Conservation (phyloP, 2,797 vertebrate species). For the Peromyscus eremicus region DNA sequence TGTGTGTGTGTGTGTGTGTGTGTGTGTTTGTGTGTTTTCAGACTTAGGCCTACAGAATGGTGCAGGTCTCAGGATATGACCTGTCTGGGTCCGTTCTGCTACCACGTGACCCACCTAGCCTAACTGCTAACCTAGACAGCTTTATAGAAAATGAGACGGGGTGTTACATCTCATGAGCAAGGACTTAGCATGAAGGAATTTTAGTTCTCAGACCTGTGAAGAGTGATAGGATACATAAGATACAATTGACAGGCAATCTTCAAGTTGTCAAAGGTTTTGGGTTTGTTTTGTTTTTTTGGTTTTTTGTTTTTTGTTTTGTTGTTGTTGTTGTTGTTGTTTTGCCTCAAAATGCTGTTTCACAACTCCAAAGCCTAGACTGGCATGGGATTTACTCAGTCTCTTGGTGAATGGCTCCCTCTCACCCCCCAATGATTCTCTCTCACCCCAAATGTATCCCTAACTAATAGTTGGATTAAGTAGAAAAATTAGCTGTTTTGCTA, state of each 20-base stretch:
- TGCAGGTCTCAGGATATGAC: neutral
- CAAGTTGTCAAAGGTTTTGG: neutral
- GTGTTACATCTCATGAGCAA: slow-evolving; percentile 16
- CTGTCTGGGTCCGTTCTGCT: neutral
- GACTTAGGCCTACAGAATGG: neutral
- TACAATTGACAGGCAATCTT: neutral
- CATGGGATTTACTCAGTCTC: neutral
- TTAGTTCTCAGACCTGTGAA: slow-evolving; percentile 2
- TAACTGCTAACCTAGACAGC: slow-evolving; percentile 3
- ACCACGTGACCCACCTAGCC: neutral
- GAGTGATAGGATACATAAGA: slow-evolving; percentile 7
- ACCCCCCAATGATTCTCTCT: neutral
- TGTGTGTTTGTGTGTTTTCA: neutral
- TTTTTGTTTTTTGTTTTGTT: too few relatives aligned
- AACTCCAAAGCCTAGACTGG: neutral
- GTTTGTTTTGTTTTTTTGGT: too few relatives aligned
- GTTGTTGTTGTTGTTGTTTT: neutral
- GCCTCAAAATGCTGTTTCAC: neutral
- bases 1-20: neutral
- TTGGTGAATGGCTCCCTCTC: neutral
- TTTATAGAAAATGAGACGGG: neutral
- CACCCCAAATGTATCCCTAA: neutral
- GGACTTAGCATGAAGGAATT: neutral
- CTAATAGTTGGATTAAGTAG: slow-evolving; percentile 34
- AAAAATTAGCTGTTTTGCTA: neutral